phyloP scores from a whole-genome alignment of 2,113 vertebrate genomes.

The Proteles cristata region DNA sequence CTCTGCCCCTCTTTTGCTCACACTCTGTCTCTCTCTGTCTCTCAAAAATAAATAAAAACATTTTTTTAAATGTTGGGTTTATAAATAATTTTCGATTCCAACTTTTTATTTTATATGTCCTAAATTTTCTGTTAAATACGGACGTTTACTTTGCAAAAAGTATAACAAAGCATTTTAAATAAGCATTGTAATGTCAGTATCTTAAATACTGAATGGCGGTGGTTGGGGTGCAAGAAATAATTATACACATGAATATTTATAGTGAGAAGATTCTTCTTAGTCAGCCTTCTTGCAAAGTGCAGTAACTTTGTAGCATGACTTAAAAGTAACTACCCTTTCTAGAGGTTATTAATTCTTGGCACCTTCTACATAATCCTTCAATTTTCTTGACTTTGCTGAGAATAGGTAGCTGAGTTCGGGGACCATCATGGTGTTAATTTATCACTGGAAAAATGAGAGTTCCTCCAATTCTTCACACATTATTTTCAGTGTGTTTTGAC shows the following conservation, averaged over 20 bases:
- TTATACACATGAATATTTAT: not conserved
- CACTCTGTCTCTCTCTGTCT: too few relatives aligned
- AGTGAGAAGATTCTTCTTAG: not conserved
- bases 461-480: constrained; percentile 66
- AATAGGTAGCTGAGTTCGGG: constrained; percentile 5
- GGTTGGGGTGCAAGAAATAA: constrained; percentile 31
- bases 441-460: constrained; percentile 58
- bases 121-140: not conserved
- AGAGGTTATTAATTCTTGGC: constrained; percentile 58
- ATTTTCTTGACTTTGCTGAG: constrained; percentile 56
- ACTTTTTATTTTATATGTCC: not conserved
- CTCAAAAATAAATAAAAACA: too few relatives aligned
- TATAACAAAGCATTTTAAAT: not conserved
- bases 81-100: not conserved
- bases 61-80: not conserved
- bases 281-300: not conserved
- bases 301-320: not conserved
- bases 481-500: constrained; percentile 80
- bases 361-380: constrained; percentile 39
- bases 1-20: too few relatives aligned
- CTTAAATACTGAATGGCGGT: not conserved
- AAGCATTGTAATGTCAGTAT: not conserved
- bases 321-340: constrained; percentile 22
- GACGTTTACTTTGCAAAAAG: not conserved
- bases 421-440: constrained; percentile 51